These are phyloP conservation scores for Coecobrya sp. DNA, from an alignment of 2,888 invertebrate genomes.

Conservation along the genomic window DNA sequence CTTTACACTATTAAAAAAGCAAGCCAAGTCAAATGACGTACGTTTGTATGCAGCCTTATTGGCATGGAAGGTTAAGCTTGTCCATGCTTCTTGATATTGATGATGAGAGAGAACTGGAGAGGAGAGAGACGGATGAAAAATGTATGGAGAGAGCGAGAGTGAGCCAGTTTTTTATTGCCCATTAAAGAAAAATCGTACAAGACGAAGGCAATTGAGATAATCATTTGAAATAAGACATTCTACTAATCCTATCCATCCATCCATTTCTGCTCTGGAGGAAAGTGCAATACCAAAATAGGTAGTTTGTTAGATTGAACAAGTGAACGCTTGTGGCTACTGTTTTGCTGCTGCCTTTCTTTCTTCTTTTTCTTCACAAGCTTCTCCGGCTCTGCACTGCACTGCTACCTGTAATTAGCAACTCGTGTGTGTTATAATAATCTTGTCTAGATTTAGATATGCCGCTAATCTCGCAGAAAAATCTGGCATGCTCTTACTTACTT, in stretches of 20 bases:
- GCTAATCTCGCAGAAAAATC: slow-evolving; percentile 65
- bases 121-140: slow-evolving; percentile 17
- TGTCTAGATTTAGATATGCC: slow-evolving; percentile 71
- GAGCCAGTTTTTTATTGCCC: slow-evolving; percentile 64
- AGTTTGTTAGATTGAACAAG: background rate
- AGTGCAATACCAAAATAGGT: slow-evolving; percentile 59
- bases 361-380: background rate
- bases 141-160: background rate
- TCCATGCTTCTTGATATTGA: background rate
- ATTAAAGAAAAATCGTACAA: slow-evolving; percentile 62
- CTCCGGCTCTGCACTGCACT: background rate
- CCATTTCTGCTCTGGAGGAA: slow-evolving; percentile 29
- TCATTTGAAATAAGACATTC: slow-evolving; percentile 63
- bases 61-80: background rate
- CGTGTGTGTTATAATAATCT: slow-evolving; percentile 73
- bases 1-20: background rate
- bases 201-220: slow-evolving; percentile 51
- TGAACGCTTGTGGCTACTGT: slow-evolving; percentile 43
- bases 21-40: slow-evolving; percentile 23
- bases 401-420: slow-evolving; percentile 73
- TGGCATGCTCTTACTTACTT: slow-evolving; percentile 52
- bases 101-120: background rate
- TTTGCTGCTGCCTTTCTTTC: background rate
- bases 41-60: background rate
- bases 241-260: slow-evolving; percentile 53